These are phyloP conservation scores for Patella depressa DNA, from an alignment of 2,888 invertebrate species.

Conservation along the genomic window DNA sequence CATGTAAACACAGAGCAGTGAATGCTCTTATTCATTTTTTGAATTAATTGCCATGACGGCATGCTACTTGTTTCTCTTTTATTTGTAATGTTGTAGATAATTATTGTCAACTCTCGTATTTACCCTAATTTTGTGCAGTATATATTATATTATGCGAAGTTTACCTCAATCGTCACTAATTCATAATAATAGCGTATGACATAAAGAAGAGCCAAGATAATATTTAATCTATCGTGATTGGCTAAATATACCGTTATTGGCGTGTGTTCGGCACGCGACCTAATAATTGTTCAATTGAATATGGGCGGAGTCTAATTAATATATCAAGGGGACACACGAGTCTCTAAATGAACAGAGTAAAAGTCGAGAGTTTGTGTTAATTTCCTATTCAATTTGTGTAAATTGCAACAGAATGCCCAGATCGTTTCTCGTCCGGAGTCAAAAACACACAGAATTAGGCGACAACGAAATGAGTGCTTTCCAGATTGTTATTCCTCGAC, in stretches of 20 bases:
- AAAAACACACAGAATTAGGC: constrained; percentile 11
- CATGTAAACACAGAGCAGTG: no score
- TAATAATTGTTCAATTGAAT: not conserved
- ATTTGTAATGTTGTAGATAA: no score
- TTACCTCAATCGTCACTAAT: no score
- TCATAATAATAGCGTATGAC: no score
- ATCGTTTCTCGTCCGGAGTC: constrained; percentile 24
- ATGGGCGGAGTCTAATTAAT: not conserved
- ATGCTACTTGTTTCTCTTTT: no score
- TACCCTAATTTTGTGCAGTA: no score
- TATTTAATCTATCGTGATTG: not conserved
- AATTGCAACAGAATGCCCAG: constrained; percentile 20
- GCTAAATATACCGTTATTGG: not conserved
- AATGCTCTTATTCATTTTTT: no score
- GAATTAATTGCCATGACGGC: no score
- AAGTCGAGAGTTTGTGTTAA: constrained; percentile 3
- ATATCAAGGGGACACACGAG: not conserved
- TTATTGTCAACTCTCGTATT: no score
- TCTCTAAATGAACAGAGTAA: not conserved
- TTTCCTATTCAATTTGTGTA: not conserved
- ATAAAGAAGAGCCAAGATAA: no score
- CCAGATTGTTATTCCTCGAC: not conserved
- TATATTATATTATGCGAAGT: no score
- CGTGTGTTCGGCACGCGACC: not conserved
- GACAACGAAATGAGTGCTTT: constrained; percentile 5